Conservation (phyloP, 2,888 invertebrate genomes). For the Schrankia costaestrigalis region DNA sequence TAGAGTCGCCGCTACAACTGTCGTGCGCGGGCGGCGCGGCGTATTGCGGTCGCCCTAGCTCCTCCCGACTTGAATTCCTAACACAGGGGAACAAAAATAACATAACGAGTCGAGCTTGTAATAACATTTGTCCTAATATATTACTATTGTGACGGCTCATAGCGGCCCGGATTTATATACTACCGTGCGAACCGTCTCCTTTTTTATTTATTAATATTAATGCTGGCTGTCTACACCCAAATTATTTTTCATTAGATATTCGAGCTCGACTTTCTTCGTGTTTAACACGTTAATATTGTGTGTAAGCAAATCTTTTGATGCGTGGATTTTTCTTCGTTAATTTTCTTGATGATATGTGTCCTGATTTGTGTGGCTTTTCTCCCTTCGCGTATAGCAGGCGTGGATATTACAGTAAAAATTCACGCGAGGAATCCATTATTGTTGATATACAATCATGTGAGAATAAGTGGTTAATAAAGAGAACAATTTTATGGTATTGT, state of each 20-base stretch:
- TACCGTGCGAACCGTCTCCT: conserved; percentile 68
- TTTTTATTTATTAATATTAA: conserved; percentile 75
- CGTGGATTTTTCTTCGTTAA: conserved; percentile 41
- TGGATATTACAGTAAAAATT: conserved; percentile 20
- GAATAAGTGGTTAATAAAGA: conserved; percentile 14
- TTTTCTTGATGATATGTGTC: conserved; percentile 33
- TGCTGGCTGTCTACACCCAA: conserved; percentile 61
- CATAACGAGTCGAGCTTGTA: conserved; percentile 73
- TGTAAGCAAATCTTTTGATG: conserved; percentile 57
- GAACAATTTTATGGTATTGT: conserved; percentile 11
- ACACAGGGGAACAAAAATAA: conserved; percentile 69
- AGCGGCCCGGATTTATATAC: conserved; percentile 68
- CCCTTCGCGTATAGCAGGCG: conserved; percentile 4
- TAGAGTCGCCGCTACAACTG: conserved; percentile 16
- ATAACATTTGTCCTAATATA: conserved; percentile 79
- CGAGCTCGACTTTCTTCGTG: conserved; percentile 42
- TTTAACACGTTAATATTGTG: conserved; percentile 50
- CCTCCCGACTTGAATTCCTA: conserved; percentile 49
- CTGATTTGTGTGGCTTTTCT: conserved; percentile 24
- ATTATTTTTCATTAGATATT: conserved; percentile 68
- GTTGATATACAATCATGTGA: conserved; percentile 11
- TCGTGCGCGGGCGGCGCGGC: conserved; percentile 12
- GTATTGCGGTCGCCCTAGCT: conserved; percentile 24
- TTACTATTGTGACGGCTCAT: conserved; percentile 73
- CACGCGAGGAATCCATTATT: conserved; percentile 9